Evolutionary conservation across 2,888 invertebrate genomes (phyloP), one percentile per base, ranked within the genome.

Genomic region (Chaetogeoica ovagalla): DNA sequence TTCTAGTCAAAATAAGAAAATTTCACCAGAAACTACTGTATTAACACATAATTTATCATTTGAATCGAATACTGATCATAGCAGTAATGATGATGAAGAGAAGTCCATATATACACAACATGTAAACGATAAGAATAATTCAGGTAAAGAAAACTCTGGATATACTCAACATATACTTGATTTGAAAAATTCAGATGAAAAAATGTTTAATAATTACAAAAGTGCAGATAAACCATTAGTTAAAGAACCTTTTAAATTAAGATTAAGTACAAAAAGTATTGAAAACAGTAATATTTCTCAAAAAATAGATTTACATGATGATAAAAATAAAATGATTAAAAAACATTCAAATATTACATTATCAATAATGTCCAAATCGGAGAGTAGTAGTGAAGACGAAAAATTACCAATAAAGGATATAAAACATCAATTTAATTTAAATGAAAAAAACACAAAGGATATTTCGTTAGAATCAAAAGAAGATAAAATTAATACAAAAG

Each of bases 181-280:
- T 59, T 57, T 4, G 8, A 69, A 23, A 4, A n/a, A 52, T 52
- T 23, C 13, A 17, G 17, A n/a, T 65, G 3, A 43, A 43, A 23
- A n/a, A 23, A 59, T 43, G 5, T 3, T 37, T 19, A 43, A 65
- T 21, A 23, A 57, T 30, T 23, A 4, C 30, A 60, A 60, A 1
- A 60, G 9, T 59, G 1, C 59, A 59, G 23, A 59, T 59, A 21
- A n/a, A 59, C 11, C 43, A 43, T 9, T 1, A 43, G 9, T 43
- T 1, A 43, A 2, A 43, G 43, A 43, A 9, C 9, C 43, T 43
- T 9, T n/a, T 37, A n/a, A 0, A 55, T 55, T 74, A 55, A 65
- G 4, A 37, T 65, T 55, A 55, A 74, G 37, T 65, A 74, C 74
- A 39, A 74, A 39, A 23, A 73, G n/a, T 21, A 52, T 52, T n/a